phyloP scores from a whole-genome alignment of 2,113 vertebrate species.

The Chlamydotis undulata region DNA sequence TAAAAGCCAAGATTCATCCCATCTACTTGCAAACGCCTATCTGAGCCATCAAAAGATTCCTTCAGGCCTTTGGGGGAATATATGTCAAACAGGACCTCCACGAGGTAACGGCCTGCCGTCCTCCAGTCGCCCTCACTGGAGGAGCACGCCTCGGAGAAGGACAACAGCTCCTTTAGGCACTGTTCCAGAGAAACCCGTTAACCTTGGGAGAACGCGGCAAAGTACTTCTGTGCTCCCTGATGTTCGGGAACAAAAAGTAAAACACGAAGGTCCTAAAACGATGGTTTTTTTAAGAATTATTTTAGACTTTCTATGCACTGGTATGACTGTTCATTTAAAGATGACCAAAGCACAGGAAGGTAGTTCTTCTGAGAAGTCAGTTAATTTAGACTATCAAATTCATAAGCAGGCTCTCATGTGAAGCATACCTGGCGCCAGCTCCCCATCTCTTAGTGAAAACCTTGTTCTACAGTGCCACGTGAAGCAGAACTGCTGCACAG shows the following conservation, averaged over 20 bases:
- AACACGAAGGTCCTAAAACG: background rate
- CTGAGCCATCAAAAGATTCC: background rate
- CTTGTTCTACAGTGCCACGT: rapidly evolving
- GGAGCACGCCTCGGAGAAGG: background rate
- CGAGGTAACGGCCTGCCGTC: background rate
- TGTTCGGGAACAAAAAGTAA: background rate
- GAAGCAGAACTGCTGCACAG: background rate
- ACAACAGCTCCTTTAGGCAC: background rate
- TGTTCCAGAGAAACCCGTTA: background rate
- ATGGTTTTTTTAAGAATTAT: background rate
- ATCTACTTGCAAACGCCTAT: background rate
- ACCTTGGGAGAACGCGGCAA: background rate
- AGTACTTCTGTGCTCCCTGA: background rate
- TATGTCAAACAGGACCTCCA: background rate
- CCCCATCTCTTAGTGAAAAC: background rate
- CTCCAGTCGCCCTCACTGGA: rapidly evolving
- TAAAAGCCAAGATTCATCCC: background rate
- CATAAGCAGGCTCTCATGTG: background rate
- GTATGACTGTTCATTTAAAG: background rate
- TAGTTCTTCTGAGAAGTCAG: background rate
- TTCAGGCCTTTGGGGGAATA: background rate
- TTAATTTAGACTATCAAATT: background rate
- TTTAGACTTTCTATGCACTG: background rate
- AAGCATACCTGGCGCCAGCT: background rate
- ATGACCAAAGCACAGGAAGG: background rate